A percentile compares a stretch with the other conserved stretches of the same genome.
These are phyloP conservation scores for Phasianus colchicus DNA, from an alignment of 2,113 vertebrate genomes.

Conservation along the genomic window DNA sequence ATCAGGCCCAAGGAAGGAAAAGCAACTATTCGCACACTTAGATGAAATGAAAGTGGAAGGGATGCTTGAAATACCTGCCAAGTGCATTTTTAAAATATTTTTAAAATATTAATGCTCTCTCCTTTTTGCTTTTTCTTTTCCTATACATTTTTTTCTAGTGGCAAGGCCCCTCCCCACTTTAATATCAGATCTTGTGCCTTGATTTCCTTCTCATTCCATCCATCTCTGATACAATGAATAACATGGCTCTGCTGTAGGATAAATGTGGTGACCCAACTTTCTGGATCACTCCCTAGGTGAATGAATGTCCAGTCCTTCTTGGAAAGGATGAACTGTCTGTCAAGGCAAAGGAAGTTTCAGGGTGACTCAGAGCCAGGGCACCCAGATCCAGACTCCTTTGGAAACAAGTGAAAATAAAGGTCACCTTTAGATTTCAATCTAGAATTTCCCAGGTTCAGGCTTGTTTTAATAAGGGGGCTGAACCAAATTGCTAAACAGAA, in stretches of 20 bases:
- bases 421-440: constrained; percentile 34
- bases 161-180: background rate
- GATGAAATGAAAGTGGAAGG: background rate
- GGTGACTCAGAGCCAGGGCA: background rate
- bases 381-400: background rate
- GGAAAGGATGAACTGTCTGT: background rate
- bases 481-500: background rate
- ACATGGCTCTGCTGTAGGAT: fast-evolving
- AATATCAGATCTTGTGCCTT: background rate
- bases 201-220: background rate
- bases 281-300: background rate
- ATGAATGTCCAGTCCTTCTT: background rate
- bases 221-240: background rate
- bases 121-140: background rate
- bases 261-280: background rate
- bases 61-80: constrained; percentile 1
- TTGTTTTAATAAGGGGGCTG: constrained; percentile 42
- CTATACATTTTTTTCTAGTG: background rate
- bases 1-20: constrained; percentile 15
- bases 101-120: background rate
- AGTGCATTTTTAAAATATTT: background rate
- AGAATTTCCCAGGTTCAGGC: constrained; percentile 5
- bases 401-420: constrained; percentile 13
- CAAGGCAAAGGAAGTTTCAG: background rate
- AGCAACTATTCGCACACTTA: background rate